Evolutionary conservation across 2,888 invertebrate species (phyloP).

Genomic region (Phorcus lineatus): DNA sequence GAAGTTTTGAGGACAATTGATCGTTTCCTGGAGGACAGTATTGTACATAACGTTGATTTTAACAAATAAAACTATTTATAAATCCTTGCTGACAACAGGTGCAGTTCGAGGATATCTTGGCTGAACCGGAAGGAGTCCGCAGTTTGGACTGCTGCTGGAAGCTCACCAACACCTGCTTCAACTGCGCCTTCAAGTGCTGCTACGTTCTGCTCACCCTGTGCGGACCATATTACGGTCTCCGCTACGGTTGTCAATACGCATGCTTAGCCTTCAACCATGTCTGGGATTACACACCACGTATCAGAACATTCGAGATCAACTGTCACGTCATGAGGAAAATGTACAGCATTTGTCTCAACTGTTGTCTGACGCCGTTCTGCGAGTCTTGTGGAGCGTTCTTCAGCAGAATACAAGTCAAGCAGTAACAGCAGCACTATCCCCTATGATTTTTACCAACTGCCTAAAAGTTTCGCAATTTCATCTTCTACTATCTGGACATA

Average conservation of each 20-base stretch:
- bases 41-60: too few species aligned
- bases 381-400: slow-evolving; percentile 52
- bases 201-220: slow-evolving; percentile 83
- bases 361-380: slow-evolving; percentile 57
- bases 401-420: slow-evolving; percentile 11
- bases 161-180: slow-evolving; percentile 80
- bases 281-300: slow-evolving; percentile 84
- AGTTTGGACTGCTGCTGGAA: slow-evolving; percentile 84
- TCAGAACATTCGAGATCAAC: slow-evolving; percentile 82
- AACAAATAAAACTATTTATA: too few species aligned
- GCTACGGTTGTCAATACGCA: slow-evolving; percentile 76
- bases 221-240: slow-evolving; percentile 82
- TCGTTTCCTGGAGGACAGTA: too few species aligned
- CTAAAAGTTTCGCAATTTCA: too few species aligned
- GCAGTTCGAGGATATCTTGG: slow-evolving; percentile 61
- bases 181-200: slow-evolving; percentile 82
- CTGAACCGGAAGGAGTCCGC: slow-evolving; percentile 65
- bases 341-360: slow-evolving; percentile 77
- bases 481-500: too few species aligned
- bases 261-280: slow-evolving; percentile 80
- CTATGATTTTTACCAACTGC: background rate
- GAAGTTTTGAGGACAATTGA: too few species aligned
- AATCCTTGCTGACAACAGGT: slow-evolving; percentile 43
- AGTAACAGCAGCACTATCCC: background rate
- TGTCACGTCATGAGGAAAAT: slow-evolving; percentile 53